Evolutionary conservation across 2,113 vertebrate genomes (phyloP).

Genomic region (Furnarius figulus): DNA sequence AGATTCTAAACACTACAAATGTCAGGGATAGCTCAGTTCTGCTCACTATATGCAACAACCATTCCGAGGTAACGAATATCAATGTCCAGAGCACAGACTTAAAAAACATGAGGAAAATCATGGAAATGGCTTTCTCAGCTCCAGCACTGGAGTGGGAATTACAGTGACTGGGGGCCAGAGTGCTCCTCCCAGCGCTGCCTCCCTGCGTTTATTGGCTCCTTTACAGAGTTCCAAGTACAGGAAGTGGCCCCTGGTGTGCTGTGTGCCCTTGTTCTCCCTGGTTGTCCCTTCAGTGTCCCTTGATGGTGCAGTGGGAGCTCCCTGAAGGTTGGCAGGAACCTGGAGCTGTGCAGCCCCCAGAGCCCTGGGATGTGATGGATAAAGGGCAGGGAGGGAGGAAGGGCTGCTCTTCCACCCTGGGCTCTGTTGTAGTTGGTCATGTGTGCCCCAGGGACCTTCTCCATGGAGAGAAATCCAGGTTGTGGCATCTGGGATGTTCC

Average conservation of each 20-base stretch:
- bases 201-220: not conserved
- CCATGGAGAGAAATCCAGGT: not conserved
- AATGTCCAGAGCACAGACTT: not conserved
- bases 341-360: not conserved
- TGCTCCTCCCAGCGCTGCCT: constrained; percentile 23
- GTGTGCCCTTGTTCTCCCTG: not conserved
- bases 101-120: not conserved
- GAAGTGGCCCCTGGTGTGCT: not conserved
- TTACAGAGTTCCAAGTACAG: not conserved
- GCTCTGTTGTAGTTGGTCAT: not conserved
- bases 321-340: not conserved
- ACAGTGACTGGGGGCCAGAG: not conserved
- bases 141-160: not conserved
- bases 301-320: constrained; percentile 25
- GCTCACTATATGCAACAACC: constrained; percentile 47
- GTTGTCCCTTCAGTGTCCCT: not conserved
- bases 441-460: not conserved
- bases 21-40: constrained; percentile 72
- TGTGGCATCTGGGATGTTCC: not conserved
- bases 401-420: not conserved
- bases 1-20: constrained; percentile 19
- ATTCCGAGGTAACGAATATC: constrained; percentile 58
- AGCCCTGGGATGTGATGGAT: not conserved
- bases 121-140: not conserved
- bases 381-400: not conserved